A percentile compares a stretch with the other conserved stretches of the same genome.
Evolutionary conservation across 2,797 vertebrate species (phyloP).

Genomic region (Cossypha niveicapilla): DNA sequence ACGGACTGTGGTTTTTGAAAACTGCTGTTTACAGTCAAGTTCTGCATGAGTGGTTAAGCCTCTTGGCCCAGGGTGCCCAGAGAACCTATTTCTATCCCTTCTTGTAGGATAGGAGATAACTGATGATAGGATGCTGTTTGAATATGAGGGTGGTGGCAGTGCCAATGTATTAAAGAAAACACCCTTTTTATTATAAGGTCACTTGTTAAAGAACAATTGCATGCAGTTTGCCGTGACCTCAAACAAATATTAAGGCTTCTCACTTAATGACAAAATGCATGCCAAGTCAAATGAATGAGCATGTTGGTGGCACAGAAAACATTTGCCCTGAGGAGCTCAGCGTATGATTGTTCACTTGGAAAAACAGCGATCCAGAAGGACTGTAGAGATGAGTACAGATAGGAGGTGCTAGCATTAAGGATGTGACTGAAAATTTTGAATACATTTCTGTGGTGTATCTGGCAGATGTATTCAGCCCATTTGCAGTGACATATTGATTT

Average conservation of each 20-base stretch:
- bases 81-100: not conserved
- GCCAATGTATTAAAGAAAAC: not conserved
- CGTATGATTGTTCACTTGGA: not conserved
- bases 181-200: not conserved
- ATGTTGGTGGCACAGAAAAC: conserved; percentile 6
- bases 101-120: not conserved
- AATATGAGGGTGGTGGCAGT: not conserved
- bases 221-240: not conserved
- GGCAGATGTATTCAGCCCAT: not conserved
- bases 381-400: not conserved
- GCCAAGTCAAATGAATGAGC: conserved; percentile 12
- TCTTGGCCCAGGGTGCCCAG: not conserved
- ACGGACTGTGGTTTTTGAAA: not conserved
- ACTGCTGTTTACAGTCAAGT: not conserved
- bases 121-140: not conserved
- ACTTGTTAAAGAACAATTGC: not conserved
- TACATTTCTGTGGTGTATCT: not conserved
- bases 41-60: not conserved
- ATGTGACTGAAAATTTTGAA: not conserved
- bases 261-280: not conserved
- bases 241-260: conserved; percentile 3
- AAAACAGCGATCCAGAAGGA: not conserved
- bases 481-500: not conserved
- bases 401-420: not conserved
- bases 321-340: conserved; percentile 7